Percentiles rank a stretch among this genome's conserved stretches.
Conservation (phyloP, 2,113 vertebrate genomes). For the Tricholaema leucomelas region DNA sequence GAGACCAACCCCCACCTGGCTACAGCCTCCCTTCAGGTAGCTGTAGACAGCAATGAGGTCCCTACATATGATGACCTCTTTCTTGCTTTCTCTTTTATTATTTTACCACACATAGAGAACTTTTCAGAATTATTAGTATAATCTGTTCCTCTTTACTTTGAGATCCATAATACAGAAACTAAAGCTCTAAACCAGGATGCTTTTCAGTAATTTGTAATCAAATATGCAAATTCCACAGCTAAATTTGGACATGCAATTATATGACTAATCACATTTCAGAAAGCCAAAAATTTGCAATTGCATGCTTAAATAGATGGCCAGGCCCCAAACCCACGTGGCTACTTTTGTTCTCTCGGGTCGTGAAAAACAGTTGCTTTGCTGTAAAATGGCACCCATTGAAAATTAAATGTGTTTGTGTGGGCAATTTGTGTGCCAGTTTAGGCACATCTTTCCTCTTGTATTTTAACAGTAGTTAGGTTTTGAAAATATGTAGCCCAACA, state of each 20-base stretch:
- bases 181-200: slow-evolving; percentile 56
- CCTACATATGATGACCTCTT: background rate
- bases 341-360: slow-evolving; percentile 24
- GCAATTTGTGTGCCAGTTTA: background rate
- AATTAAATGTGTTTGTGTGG: background rate
- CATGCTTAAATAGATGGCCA: slow-evolving; percentile 66
- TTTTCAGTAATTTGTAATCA: slow-evolving; percentile 65
- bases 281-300: slow-evolving; percentile 69
- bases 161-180: slow-evolving; percentile 35
- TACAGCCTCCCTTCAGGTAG: no score
- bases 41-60: no score
- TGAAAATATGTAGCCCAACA: background rate
- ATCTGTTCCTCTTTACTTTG: slow-evolving; percentile 36
- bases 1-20: no score
- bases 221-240: slow-evolving; percentile 64
- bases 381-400: slow-evolving; percentile 14
- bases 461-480: background rate
- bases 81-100: background rate
- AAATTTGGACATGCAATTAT: slow-evolving; percentile 71
- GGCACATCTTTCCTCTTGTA: background rate
- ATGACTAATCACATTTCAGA: slow-evolving; percentile 70
- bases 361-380: slow-evolving; percentile 18
- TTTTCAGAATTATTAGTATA: slow-evolving; percentile 29
- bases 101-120: background rate
- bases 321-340: slow-evolving; percentile 29